Evolutionary conservation across 2,113 vertebrate genomes (phyloP).

Genomic region (Orcinus orca): DNA sequence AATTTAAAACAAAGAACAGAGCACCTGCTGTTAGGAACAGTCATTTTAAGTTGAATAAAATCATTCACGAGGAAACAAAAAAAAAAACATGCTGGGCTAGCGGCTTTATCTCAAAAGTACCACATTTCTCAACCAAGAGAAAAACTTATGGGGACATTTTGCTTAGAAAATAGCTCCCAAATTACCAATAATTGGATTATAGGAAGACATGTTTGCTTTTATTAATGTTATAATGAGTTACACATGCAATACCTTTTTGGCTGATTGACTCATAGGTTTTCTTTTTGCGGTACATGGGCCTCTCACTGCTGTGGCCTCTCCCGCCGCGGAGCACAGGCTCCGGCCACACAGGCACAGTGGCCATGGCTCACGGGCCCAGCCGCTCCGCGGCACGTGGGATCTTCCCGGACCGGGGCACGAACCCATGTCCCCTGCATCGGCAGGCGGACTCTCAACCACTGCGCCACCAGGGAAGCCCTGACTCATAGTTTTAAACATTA

Average conservation of each 20-base stretch:
- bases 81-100: background rate
- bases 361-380: too few relatives aligned
- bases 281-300: too few relatives aligned
- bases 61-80: slow-evolving; percentile 1
- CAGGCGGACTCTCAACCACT: too few relatives aligned
- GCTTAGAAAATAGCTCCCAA: background rate
- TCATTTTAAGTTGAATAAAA: slow-evolving; percentile 59
- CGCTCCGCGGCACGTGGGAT: too few relatives aligned
- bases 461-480: background rate
- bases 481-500: background rate
- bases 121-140: slow-evolving; percentile 35
- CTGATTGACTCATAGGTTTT: background rate
- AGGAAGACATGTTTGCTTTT: background rate
- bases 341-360: too few relatives aligned
- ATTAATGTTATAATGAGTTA: background rate
- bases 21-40: slow-evolving; percentile 37
- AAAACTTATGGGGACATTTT: background rate
- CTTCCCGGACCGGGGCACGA: too few relatives aligned
- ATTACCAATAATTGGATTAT: background rate
- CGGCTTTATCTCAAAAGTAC: slow-evolving; percentile 34
- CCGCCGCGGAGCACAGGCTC: too few relatives aligned
- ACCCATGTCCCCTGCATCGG: too few relatives aligned
- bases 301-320: too few relatives aligned
- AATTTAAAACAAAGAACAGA: slow-evolving; percentile 41
- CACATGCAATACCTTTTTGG: background rate